phyloP scores from a whole-genome alignment of 2,888 invertebrate species.

The Hedya salicella region DNA sequence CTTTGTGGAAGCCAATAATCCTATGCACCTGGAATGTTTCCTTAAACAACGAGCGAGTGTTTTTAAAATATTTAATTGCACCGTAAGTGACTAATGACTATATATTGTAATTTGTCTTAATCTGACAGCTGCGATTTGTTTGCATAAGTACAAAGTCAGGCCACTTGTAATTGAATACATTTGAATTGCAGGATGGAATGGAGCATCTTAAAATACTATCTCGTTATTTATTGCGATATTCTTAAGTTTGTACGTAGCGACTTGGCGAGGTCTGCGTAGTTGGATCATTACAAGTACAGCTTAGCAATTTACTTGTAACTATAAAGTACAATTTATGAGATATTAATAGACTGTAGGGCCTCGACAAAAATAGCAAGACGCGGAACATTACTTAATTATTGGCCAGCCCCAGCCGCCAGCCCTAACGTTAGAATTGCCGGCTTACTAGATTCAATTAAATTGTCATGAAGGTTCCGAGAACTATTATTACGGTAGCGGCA shows the following conservation, averaged over 20 bases:
- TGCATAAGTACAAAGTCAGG: slow-evolving; percentile 23
- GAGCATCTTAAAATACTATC: slow-evolving; percentile 31
- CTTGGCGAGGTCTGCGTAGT: slow-evolving; percentile 50
- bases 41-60: neutral
- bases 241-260: slow-evolving; percentile 54
- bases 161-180: slow-evolving; percentile 31
- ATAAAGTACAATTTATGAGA: slow-evolving; percentile 69
- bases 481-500: slow-evolving; percentile 60
- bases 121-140: slow-evolving; percentile 34
- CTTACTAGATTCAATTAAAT: slow-evolving; percentile 66
- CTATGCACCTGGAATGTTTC: neutral
- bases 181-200: slow-evolving; percentile 35
- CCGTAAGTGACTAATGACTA: slow-evolving; percentile 5
- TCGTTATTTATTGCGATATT: slow-evolving; percentile 52
- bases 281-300: slow-evolving; percentile 66
- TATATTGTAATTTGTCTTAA: slow-evolving; percentile 17
- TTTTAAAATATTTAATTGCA: neutral
- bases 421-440: slow-evolving; percentile 59
- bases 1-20: neutral
- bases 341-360: slow-evolving; percentile 70
- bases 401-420: slow-evolving; percentile 51
- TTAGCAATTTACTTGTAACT: slow-evolving; percentile 72
- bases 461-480: slow-evolving; percentile 62
- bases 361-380: slow-evolving; percentile 66
- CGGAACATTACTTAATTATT: slow-evolving; percentile 66